These are phyloP conservation scores for Phania funesta DNA, from an alignment of 2,888 invertebrate species.

Conservation along the genomic window DNA sequence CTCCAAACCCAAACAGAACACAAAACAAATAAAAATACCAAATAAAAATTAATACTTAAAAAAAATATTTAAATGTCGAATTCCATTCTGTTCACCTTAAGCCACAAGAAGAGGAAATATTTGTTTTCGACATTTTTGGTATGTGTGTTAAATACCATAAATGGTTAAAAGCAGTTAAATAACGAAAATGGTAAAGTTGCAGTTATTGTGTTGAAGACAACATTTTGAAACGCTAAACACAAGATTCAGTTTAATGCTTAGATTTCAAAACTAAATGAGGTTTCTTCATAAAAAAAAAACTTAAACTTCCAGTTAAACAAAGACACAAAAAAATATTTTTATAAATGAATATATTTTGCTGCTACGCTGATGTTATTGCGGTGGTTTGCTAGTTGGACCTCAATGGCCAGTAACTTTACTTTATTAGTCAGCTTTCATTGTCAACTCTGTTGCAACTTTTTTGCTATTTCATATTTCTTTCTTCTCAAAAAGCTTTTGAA, in stretches of 20 bases:
- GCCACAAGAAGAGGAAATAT: constrained; percentile 36
- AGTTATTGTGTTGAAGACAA: constrained; percentile 38
- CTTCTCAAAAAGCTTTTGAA: too few relatives aligned
- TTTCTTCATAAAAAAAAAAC: neutral
- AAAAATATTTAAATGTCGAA: constrained; percentile 13
- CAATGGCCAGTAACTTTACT: too few relatives aligned
- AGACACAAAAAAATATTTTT: neutral
- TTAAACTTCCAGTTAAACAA: neutral
- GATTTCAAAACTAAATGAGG: neutral
- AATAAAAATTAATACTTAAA: neutral
- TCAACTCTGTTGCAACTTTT: too few relatives aligned
- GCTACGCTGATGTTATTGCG: neutral
- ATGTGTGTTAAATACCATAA: constrained; percentile 15
- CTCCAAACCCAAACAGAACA: neutral
- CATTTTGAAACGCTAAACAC: neutral
- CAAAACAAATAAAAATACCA: constrained; percentile 12
- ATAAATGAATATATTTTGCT: neutral
- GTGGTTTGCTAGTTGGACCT: too few relatives aligned
- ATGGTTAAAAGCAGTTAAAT: constrained; percentile 41
- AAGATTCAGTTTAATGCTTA: neutral
- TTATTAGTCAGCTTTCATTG: too few relatives aligned
- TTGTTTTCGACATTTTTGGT: neutral
- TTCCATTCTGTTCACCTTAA: constrained; percentile 10
- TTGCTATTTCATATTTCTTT: too few relatives aligned
- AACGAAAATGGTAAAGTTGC: too few relatives aligned